Percentiles rank a stretch among this genome's conserved stretches.
phyloP scores from a whole-genome alignment of 2,113 vertebrate genomes.

The Penelope pileata region DNA sequence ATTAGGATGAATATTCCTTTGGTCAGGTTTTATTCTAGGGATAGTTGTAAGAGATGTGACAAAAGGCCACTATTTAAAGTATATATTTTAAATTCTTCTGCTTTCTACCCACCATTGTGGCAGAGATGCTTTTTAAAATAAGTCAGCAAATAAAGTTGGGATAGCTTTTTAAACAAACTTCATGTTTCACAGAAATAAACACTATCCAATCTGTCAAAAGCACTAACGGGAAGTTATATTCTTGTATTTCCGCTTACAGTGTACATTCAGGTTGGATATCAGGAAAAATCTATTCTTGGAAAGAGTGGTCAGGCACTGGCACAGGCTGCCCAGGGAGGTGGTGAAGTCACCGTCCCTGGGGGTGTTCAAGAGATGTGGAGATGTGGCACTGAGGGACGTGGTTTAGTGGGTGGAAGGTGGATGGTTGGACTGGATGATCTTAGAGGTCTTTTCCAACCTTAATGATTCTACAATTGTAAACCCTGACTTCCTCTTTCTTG shows the following conservation, averaged over 20 bases:
- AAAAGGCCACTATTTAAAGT: not conserved
- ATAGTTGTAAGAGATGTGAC: not conserved
- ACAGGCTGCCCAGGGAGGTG: too few relatives aligned
- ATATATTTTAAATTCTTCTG: not conserved
- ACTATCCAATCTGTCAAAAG: not conserved
- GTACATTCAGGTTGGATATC: too few relatives aligned
- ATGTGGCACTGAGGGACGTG: too few relatives aligned
- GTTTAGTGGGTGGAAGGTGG: too few relatives aligned
- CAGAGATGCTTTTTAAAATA: not conserved
- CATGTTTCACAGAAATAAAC: not conserved
- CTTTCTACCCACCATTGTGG: not conserved
- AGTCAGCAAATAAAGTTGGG: not conserved
- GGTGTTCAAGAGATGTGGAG: too few relatives aligned
- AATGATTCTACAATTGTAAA: too few relatives aligned
- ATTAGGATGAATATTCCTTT: not conserved
- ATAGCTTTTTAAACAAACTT: not conserved
- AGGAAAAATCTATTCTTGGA: too few relatives aligned
- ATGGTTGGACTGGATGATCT: too few relatives aligned
- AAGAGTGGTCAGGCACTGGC: too few relatives aligned
- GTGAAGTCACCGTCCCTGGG: too few relatives aligned
- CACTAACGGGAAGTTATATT: not conserved
- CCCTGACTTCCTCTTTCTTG: not conserved
- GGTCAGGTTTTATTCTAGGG: not conserved
- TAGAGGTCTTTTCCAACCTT: too few relatives aligned
- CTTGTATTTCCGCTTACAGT: not conserved